phyloP scores from a whole-genome alignment of 2,888 invertebrate genomes.

The Anarsia innoxiella region DNA sequence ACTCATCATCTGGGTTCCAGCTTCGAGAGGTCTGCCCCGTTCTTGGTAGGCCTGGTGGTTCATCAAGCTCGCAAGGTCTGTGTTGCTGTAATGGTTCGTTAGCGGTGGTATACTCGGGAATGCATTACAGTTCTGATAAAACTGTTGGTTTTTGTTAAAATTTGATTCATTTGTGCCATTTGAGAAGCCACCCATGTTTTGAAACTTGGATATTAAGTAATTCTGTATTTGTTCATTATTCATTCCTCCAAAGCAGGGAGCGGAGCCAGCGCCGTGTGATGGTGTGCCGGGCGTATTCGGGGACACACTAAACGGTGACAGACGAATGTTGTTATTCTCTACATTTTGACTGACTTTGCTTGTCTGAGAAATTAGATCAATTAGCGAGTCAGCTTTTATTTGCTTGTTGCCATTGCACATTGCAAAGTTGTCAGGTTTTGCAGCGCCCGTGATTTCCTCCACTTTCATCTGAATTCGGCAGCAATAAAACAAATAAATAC shows the following conservation, averaged over 20 bases:
- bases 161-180: constrained; percentile 28
- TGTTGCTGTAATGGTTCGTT: constrained; percentile 47
- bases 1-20: constrained; percentile 51
- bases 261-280: constrained; percentile 32
- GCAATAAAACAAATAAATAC: not conserved
- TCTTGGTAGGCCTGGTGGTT: constrained; percentile 39
- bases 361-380: constrained; percentile 38
- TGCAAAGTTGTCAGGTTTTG: constrained; percentile 24
- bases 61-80: constrained; percentile 43
- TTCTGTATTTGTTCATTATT: constrained; percentile 59
- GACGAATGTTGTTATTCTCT: constrained; percentile 49
- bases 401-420: constrained; percentile 40
- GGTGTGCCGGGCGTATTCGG: constrained; percentile 27
- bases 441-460: constrained; percentile 25
- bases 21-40: constrained; percentile 33
- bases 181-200: constrained; percentile 45
- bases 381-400: constrained; percentile 38
- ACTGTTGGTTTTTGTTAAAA: constrained; percentile 47
- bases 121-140: constrained; percentile 57
- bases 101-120: constrained; percentile 62
- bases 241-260: constrained; percentile 47
- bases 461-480: constrained; percentile 25
- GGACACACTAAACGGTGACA: constrained; percentile 35
- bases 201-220: constrained; percentile 55
- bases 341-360: constrained; percentile 35